Conservation (phyloP, 1,140 invertebrate genomes). For the Heliconius hermathena region DNA sequence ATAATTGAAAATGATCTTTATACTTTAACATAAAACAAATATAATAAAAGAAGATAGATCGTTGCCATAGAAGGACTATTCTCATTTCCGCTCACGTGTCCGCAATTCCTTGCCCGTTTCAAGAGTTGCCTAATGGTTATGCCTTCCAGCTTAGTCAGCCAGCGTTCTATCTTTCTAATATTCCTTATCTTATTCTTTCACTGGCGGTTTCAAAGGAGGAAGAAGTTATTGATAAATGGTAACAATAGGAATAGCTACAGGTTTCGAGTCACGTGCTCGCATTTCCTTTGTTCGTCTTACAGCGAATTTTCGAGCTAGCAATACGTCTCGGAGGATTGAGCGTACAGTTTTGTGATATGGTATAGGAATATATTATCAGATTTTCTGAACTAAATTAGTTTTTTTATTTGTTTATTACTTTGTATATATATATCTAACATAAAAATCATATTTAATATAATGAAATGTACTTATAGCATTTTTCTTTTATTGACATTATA, state of each 20-base stretch:
- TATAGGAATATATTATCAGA: neutral
- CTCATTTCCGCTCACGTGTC: constrained; percentile 25
- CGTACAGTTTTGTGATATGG: neutral
- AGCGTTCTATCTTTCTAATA: constrained; percentile 18
- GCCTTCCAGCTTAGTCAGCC: constrained; percentile 26
- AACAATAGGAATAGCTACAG: constrained; percentile 39
- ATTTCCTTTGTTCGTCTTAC: constrained; percentile 57
- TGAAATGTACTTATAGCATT: neutral
- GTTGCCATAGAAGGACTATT: constrained; percentile 18
- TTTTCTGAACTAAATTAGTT: neutral
- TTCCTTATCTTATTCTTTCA: constrained; percentile 21
- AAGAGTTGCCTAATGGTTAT: constrained; percentile 23
- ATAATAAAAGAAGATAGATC: constrained; percentile 20
- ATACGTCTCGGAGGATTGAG: constrained; percentile 22
- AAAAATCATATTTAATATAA: neutral
- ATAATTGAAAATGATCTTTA: neutral
- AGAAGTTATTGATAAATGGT: constrained; percentile 40
- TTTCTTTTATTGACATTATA: neutral
- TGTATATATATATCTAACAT: neutral
- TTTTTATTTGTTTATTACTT: neutral
- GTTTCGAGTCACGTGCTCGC: constrained; percentile 52
- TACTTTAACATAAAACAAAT: neutral
- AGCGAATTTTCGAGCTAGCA: constrained; percentile 44
- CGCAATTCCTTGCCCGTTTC: constrained; percentile 21
- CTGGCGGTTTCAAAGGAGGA: constrained; percentile 15